A percentile compares a stretch with the other conserved stretches of the same genome.
These are phyloP conservation scores for Pseudococcus longispinus DNA, from an alignment of 2,888 invertebrate genomes.

Conservation along the genomic window DNA sequence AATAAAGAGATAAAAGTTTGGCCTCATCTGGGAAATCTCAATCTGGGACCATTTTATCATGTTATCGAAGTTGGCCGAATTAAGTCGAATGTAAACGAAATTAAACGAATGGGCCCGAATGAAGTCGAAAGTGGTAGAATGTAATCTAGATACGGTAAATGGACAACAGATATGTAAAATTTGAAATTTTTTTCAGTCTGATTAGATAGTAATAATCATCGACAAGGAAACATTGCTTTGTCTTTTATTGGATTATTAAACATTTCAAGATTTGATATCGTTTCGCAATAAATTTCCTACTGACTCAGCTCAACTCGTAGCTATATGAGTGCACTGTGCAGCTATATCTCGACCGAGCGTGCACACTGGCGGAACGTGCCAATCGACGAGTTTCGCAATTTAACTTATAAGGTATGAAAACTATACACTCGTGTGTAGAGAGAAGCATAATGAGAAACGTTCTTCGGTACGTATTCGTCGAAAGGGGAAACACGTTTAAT, in stretches of 20 bases:
- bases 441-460: not conserved
- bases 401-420: not conserved
- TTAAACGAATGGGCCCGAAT: not conserved
- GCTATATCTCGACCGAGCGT: not conserved
- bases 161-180: too few relatives aligned
- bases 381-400: not conserved
- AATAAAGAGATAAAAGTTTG: too few relatives aligned
- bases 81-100: too few relatives aligned
- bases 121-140: not conserved
- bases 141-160: too few relatives aligned
- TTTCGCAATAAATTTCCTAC: not conserved
- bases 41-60: too few relatives aligned
- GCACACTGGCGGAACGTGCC: not conserved
- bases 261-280: not conserved
- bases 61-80: too few relatives aligned
- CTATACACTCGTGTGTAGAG: not conserved
- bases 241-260: too few relatives aligned
- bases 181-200: too few relatives aligned
- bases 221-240: too few relatives aligned
- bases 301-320: not conserved
- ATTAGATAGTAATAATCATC: too few relatives aligned
- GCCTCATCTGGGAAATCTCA: too few relatives aligned
- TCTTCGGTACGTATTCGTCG: not conserved
- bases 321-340: not conserved
- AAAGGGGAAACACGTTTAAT: not conserved